Conservation (phyloP, 2,797 vertebrate species). For the Smutsia temminckii region DNA sequence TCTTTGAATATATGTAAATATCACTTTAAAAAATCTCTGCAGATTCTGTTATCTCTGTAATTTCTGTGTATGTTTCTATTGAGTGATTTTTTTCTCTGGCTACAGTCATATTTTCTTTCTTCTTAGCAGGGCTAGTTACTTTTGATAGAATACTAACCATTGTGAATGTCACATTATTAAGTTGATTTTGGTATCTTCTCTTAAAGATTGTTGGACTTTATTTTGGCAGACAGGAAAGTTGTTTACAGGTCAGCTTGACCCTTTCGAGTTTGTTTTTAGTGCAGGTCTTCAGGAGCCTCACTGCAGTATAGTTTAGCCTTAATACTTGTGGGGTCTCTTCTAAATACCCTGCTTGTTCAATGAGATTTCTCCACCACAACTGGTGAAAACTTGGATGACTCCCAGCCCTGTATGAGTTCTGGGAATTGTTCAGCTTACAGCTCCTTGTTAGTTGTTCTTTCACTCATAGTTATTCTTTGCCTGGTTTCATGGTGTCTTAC, state of each 20-base stretch:
- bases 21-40: neutral
- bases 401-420: conserved; percentile 35
- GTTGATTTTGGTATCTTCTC: neutral
- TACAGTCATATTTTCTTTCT: neutral
- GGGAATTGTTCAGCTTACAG: conserved; percentile 12
- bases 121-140: neutral
- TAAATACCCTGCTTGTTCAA: conserved; percentile 47
- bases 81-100: neutral
- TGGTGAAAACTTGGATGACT: conserved; percentile 43
- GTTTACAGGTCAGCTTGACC: neutral
- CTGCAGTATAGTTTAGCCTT: neutral
- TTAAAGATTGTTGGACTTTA: conserved; percentile 4
- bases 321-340: neutral
- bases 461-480: conserved; percentile 5
- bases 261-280: conserved; percentile 11
- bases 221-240: conserved; percentile 2
- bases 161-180: neutral
- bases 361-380: neutral
- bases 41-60: neutral
- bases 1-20: neutral
- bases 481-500: conserved; percentile 44
- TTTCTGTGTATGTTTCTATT: conserved; percentile 5
- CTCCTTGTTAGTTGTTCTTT: conserved; percentile 40
- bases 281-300: neutral
- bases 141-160: conserved; percentile 26